A percentile compares a stretch with the other conserved stretches of the same genome.
phyloP scores from a whole-genome alignment of 1,140 invertebrate genomes.

The Bombus polaris region DNA sequence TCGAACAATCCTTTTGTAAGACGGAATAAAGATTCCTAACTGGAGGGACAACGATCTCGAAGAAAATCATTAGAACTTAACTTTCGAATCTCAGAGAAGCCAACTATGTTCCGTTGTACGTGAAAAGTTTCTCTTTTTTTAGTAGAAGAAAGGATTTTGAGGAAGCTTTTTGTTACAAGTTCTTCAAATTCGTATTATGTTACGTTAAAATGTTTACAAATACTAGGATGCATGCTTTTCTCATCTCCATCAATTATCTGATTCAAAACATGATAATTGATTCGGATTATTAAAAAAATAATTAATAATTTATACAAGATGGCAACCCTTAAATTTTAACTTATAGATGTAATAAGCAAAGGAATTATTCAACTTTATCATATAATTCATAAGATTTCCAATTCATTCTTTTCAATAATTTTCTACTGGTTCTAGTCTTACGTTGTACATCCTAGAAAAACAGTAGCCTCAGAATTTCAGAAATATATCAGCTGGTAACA shows the following conservation, averaged over 20 bases:
- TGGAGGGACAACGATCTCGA: not conserved
- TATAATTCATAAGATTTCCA: too few species aligned
- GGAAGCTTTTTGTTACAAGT: conserved; percentile 54
- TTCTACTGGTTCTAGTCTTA: too few species aligned
- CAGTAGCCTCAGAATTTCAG: not conserved
- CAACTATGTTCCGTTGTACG: conserved; percentile 17
- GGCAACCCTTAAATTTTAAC: too few species aligned
- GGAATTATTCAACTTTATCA: too few species aligned
- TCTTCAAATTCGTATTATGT: not conserved
- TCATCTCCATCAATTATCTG: too few species aligned
- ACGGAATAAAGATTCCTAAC: conserved; percentile 30
- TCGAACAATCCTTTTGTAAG: conserved; percentile 1
- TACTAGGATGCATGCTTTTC: too few species aligned
- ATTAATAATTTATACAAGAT: too few species aligned
- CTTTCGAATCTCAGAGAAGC: conserved; percentile 53
- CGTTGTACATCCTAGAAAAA: not conserved
- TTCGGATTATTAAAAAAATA: too few species aligned
- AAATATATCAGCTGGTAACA: not conserved
- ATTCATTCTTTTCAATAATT: too few species aligned
- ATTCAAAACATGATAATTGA: too few species aligned
- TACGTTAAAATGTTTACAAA: too few species aligned
- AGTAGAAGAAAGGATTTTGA: not conserved
- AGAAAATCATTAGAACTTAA: conserved; percentile 60
- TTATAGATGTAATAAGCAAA: too few species aligned
- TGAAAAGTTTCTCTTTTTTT: conserved; percentile 28